Conservation (phyloP, 2,888 invertebrate genomes). For the Dorcus hopei region DNA sequence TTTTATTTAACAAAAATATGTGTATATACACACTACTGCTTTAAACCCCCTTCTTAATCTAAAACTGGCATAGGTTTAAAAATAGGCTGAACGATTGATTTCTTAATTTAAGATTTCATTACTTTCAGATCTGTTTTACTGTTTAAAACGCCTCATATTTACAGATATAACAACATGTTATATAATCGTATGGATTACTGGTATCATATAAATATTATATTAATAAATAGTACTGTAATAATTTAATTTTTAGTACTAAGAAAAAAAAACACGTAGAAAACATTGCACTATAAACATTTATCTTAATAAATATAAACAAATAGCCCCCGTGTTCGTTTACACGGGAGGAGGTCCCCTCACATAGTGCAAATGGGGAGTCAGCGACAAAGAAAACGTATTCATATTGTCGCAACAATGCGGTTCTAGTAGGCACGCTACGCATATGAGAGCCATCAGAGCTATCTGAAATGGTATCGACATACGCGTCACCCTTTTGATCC, state of each 20-base stretch:
- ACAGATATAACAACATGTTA: slow-evolving; percentile 31
- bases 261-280: slow-evolving; percentile 1
- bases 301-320: slow-evolving; percentile 4
- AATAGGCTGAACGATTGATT: background rate
- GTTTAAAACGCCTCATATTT: slow-evolving; percentile 27
- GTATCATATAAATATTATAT: slow-evolving; percentile 5
- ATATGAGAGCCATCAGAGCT: slow-evolving; percentile 68
- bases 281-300: background rate
- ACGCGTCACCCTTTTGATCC: slow-evolving; percentile 68
- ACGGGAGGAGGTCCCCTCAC: slow-evolving; percentile 81
- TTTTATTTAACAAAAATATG: background rate
- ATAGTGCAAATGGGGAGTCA: slow-evolving; percentile 78
- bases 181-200: slow-evolving; percentile 3
- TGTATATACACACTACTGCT: no score
- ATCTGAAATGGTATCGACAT: slow-evolving; percentile 76
- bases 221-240: background rate
- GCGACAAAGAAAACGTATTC: slow-evolving; percentile 70
- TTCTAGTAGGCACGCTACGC: slow-evolving; percentile 71
- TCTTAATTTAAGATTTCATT: slow-evolving; percentile 15
- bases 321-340: background rate
- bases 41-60: no score
- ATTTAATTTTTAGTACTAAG: background rate
- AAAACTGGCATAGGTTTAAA: no score
- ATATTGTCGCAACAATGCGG: slow-evolving; percentile 75
- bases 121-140: slow-evolving; percentile 8